These are phyloP conservation scores for Elymnias hypermnestra DNA, from an alignment of 1,140 invertebrate species.

Conservation along the genomic window DNA sequence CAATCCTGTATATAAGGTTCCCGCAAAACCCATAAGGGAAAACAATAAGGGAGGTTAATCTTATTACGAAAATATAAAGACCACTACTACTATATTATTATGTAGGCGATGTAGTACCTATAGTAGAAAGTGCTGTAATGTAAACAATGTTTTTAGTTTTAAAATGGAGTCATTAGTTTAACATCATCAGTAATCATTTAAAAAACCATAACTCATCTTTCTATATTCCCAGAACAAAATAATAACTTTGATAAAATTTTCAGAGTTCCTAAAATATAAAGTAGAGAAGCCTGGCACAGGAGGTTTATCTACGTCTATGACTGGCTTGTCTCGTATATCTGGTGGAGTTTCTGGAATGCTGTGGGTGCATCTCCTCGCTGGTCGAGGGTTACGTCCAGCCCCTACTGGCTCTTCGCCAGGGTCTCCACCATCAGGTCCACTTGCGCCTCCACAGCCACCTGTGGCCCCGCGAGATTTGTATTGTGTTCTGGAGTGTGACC, in stretches of 20 bases:
- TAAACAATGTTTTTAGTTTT: too few species aligned
- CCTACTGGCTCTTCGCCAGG: slow-evolving; percentile 81
- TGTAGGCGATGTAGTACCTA: too few species aligned
- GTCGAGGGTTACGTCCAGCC: slow-evolving; percentile 89
- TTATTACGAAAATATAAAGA: too few species aligned
- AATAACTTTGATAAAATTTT: slow-evolving; percentile 21
- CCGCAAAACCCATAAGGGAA: too few species aligned
- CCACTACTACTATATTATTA: too few species aligned
- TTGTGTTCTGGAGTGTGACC: slow-evolving; percentile 97
- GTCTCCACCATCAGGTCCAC: slow-evolving; percentile 74
- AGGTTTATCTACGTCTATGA: slow-evolving; percentile 66
- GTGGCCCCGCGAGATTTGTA: slow-evolving; percentile 91
- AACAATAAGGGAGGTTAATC: too few species aligned
- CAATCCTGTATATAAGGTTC: too few species aligned
- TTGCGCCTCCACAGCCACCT: slow-evolving; percentile 67
- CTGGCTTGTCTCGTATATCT: slow-evolving; percentile 63
- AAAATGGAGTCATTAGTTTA: too few species aligned
- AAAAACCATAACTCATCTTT: too few species aligned
- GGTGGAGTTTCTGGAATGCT: slow-evolving; percentile 89
- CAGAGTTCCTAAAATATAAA: slow-evolving; percentile 95
- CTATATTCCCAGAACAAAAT: too few species aligned
- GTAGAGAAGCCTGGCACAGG: slow-evolving; percentile 85
- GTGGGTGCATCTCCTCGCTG: slow-evolving; percentile 93
- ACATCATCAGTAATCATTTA: too few species aligned
- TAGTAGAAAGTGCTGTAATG: too few species aligned